Percentiles rank a stretch among this genome's conserved stretches.
Conservation (phyloP, 2,113 vertebrate species). For the Corythornis vintsioides region DNA sequence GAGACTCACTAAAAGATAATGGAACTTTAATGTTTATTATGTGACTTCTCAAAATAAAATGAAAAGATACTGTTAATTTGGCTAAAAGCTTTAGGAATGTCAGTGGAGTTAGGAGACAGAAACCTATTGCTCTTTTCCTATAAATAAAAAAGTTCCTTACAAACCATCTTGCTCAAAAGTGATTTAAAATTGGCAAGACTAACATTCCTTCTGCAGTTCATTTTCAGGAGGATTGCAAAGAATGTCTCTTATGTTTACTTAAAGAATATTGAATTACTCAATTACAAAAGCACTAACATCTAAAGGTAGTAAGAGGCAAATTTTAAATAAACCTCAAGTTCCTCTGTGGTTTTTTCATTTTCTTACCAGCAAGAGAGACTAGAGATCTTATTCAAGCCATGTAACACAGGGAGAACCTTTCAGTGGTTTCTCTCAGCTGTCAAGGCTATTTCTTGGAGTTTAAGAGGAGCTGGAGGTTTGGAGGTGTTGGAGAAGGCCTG, state of each 20-base stretch:
- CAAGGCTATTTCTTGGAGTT: background rate
- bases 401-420: background rate
- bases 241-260: constrained; percentile 52
- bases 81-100: background rate
- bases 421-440: background rate
- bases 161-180: background rate
- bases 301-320: constrained; percentile 30
- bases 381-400: background rate
- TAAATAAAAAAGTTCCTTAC: background rate
- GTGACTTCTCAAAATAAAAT: background rate
- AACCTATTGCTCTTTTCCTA: background rate
- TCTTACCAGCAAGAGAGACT: background rate
- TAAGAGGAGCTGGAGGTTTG: background rate
- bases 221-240: constrained; percentile 51
- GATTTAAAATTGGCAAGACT: constrained; percentile 3
- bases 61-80: background rate
- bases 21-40: background rate
- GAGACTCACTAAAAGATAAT: background rate
- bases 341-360: background rate
- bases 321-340: constrained; percentile 38
- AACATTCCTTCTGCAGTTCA: constrained; percentile 32
- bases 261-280: constrained; percentile 42
- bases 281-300: background rate
- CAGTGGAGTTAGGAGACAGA: background rate
- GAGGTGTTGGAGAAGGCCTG: background rate